phyloP scores from a whole-genome alignment of 2,113 vertebrate genomes.

The Eonycteris spelaea region DNA sequence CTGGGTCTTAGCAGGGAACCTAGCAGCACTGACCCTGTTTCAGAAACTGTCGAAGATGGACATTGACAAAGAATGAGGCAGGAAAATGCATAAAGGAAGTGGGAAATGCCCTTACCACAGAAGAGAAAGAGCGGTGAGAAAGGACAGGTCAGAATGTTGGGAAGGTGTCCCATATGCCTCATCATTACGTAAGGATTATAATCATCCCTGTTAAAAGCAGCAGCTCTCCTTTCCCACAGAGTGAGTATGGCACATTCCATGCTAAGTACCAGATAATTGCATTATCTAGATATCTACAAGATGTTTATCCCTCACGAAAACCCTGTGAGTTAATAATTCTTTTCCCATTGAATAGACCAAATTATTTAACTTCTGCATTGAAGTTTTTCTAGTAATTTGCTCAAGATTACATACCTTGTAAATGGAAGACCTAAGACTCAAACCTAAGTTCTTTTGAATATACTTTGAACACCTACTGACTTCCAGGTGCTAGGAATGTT shows the following conservation, averaged over 20 bases:
- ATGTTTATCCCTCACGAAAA: neutral
- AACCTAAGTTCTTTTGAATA: neutral
- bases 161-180: neutral
- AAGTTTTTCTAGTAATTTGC: neutral
- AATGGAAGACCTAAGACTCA: neutral
- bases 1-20: neutral
- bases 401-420: neutral
- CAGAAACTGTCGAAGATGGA: neutral
- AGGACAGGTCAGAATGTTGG: neutral
- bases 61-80: neutral
- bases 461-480: neutral
- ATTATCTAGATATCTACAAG: neutral
- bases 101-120: neutral
- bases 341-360: neutral
- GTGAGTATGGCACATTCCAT: neutral
- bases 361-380: neutral
- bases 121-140: neutral
- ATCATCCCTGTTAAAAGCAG: neutral
- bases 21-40: neutral
- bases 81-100: neutral
- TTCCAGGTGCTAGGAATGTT: neutral
- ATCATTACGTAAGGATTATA: neutral
- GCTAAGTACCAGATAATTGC: neutral
- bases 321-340: neutral
- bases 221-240: neutral